Conservation (phyloP, 1,140 invertebrate species). For the Mya arenaria region DNA sequence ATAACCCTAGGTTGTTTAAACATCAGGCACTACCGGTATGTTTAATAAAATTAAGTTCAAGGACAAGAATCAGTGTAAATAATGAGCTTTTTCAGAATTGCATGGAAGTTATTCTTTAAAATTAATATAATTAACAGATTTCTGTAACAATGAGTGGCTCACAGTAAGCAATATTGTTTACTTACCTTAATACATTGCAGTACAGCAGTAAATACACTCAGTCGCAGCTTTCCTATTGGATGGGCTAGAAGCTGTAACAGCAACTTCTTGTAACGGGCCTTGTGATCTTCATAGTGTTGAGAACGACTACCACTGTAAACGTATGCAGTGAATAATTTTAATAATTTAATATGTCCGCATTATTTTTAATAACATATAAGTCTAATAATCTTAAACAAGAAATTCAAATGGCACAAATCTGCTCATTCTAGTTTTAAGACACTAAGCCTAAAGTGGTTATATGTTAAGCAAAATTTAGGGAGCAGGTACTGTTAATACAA, state of each 20-base stretch:
- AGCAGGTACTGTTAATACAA: not conserved
- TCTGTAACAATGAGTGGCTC: too few relatives aligned
- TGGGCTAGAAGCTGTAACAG: slow-evolving; percentile 70
- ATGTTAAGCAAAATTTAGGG: not conserved
- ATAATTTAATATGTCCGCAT: too few relatives aligned
- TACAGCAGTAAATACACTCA: slow-evolving; percentile 64
- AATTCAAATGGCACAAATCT: not conserved
- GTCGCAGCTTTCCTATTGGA: slow-evolving; percentile 66
- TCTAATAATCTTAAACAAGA: not conserved
- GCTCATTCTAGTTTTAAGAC: not conserved
- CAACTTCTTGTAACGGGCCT: slow-evolving; percentile 57
- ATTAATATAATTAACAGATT: too few relatives aligned
- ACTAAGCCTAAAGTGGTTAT: not conserved
- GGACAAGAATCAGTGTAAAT: too few relatives aligned
- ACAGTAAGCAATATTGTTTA: not conserved
- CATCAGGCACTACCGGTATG: too few relatives aligned
- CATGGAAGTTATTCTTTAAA: too few relatives aligned
- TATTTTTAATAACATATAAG: not conserved
- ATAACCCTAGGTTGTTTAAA: too few relatives aligned
- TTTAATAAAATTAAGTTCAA: too few relatives aligned
- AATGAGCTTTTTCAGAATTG: too few relatives aligned
- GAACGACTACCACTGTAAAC: slow-evolving; percentile 66
- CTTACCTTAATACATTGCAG: slow-evolving; percentile 70
- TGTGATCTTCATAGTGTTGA: slow-evolving; percentile 53
- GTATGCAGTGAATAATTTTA: not conserved